phyloP scores from a whole-genome alignment of 2,888 invertebrate species.

The Agonopterix alstromeriana region DNA sequence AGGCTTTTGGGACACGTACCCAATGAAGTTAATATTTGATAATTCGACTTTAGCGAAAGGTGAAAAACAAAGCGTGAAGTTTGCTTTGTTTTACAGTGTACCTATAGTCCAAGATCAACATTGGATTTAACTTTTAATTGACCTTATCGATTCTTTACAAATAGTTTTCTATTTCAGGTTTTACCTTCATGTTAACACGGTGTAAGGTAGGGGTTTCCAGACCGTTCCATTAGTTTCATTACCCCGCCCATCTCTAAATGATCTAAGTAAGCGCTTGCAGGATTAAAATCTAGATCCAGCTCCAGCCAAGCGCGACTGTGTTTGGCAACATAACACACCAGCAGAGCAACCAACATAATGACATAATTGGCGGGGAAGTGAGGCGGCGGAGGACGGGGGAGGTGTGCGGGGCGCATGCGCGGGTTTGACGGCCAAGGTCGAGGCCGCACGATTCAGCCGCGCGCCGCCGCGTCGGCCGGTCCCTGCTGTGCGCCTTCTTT shows the following conservation, averaged over 20 bases:
- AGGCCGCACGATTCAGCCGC: slow-evolving; percentile 73
- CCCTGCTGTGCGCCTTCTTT: slow-evolving; percentile 52
- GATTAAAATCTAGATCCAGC: slow-evolving; percentile 20
- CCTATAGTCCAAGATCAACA: too few species aligned
- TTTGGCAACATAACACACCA: slow-evolving; percentile 62
- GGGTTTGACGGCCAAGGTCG: slow-evolving; percentile 76
- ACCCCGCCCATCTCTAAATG: slow-evolving; percentile 19
- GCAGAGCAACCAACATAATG: slow-evolving; percentile 57
- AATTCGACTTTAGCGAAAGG: too few species aligned
- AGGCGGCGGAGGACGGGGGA: slow-evolving; percentile 28
- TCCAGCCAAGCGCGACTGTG: slow-evolving; percentile 56
- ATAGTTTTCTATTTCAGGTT: too few species aligned
- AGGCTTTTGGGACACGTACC: too few species aligned
- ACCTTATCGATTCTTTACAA: too few species aligned
- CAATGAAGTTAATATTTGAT: too few species aligned
- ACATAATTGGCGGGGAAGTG: slow-evolving; percentile 62
- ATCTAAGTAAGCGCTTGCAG: slow-evolving; percentile 18
- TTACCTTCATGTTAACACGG: too few species aligned
- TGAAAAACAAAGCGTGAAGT: too few species aligned
- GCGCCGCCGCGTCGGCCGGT: slow-evolving; percentile 69
- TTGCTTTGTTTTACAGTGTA: too few species aligned
- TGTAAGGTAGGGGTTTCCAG: too few species aligned
- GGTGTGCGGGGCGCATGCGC: slow-evolving; percentile 69
- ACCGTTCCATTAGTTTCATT: too few species aligned
- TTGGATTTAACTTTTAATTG: too few species aligned